Base-by-base conservation (phyloP, 2,113 vertebrate genomes). In the Tursiops truncatus region DNA sequence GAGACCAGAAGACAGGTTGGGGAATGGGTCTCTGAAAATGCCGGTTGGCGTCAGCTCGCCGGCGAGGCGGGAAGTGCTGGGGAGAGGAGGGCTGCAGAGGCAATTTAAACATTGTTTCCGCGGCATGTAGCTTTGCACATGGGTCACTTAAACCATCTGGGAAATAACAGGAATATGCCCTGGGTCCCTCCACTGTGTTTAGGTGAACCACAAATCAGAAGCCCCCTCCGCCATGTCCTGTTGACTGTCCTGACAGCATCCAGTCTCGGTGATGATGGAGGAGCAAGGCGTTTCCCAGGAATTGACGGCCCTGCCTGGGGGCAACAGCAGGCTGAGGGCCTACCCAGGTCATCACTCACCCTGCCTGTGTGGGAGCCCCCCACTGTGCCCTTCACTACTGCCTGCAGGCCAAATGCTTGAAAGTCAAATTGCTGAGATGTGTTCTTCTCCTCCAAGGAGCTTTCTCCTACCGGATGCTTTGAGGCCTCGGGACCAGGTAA, bases 301-400 rank as follows among this genome's bases (percentile, higher is more conserved):
- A 98, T 94, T 97, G 97, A 98, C 98, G 98, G 96, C 97, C 73
- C 97, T 76, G 50, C 73, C 86, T 38, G 71, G 94, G 97, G 96
- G 97, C 65, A 84, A 97, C 96, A 96, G 97, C 97, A 97, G 97
- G 94, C 98, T 68, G 83, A 88, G 97, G 97, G 96, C 97, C 8
- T 25, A 63, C 80, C 77, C 11, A 33, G 95, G 97, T 89, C 96
- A 97, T 98, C 97, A 94, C 68, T 97, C 95, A 97, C 96, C 97
- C 95, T 90, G 97, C 97, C 95, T 88, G 94, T 67, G 70, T 12
- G n/a, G 96, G 90, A 84, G 62, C 38, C 95, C 80, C 96, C 76
- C 26, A 5, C n/a, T 3, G 12, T 31, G 92, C 76, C 70, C 28
- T n/a, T 56, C 31, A 0, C 41, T n/a, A 74, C 80, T 86, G 82